phyloP scores from a whole-genome alignment of 2,113 vertebrate species.

The Daubentonia madagascariensis region DNA sequence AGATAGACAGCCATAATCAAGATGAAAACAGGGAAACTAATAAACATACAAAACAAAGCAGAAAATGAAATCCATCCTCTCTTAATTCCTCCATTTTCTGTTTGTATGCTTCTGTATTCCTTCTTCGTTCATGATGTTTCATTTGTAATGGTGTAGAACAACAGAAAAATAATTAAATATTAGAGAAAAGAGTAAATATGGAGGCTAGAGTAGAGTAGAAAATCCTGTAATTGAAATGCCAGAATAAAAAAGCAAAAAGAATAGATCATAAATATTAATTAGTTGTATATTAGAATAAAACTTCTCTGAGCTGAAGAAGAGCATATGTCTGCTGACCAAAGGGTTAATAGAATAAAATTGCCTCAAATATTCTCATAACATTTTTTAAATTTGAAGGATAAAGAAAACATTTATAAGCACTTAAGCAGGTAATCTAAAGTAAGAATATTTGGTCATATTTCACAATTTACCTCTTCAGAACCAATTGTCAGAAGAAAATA shows the following conservation, averaged over 20 bases:
- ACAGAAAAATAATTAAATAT: background rate
- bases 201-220: background rate
- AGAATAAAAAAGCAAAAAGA: background rate
- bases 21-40: background rate
- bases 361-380: background rate
- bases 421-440: background rate
- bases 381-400: background rate
- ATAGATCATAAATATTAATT: background rate
- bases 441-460: background rate
- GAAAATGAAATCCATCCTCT: background rate
- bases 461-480: background rate
- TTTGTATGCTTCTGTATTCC: background rate
- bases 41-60: background rate
- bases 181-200: background rate
- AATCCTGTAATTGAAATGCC: background rate
- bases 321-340: background rate
- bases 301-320: background rate
- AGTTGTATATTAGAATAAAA: background rate
- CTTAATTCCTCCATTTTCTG: background rate
- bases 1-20: background rate
- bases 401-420: background rate
- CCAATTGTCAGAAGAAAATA: background rate
- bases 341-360: background rate
- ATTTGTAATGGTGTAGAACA: background rate
- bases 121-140: background rate